Percentiles rank a stretch among this genome's conserved stretches.
These are phyloP conservation scores for Furnarius figulus DNA, from an alignment of 2,113 vertebrate genomes.

Conservation along the genomic window DNA sequence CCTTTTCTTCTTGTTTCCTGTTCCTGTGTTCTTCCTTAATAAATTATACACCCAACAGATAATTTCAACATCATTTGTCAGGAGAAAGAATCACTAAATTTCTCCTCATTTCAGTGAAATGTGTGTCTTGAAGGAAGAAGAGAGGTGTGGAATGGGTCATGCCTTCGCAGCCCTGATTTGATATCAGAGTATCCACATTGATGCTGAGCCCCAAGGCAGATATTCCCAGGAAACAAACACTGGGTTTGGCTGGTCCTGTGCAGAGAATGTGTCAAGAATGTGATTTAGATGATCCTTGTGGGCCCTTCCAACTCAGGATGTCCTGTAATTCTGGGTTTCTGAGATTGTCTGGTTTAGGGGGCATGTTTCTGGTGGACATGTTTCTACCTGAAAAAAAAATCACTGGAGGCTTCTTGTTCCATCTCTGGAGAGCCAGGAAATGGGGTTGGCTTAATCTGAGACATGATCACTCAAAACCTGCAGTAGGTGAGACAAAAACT, in stretches of 20 bases:
- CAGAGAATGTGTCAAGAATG: neutral
- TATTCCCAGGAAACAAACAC: neutral
- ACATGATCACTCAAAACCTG: neutral
- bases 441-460: neutral
- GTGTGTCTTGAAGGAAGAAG: neutral
- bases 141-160: neutral
- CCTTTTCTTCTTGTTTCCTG: neutral
- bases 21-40: neutral
- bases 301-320: neutral
- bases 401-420: neutral
- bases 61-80: neutral
- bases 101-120: neutral
- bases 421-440: neutral
- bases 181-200: fast-evolving
- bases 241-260: neutral
- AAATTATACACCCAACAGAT: neutral
- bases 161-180: neutral
- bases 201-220: neutral
- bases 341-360: neutral
- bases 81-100: neutral
- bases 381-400: neutral
- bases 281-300: neutral
- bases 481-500: neutral
- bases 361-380: fast-evolving
- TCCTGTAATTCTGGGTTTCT: fast-evolving